Evolutionary conservation across 2,888 invertebrate species (phyloP), one percentile per base, ranked within the genome.

Genomic region (Ophion ellenae): DNA sequence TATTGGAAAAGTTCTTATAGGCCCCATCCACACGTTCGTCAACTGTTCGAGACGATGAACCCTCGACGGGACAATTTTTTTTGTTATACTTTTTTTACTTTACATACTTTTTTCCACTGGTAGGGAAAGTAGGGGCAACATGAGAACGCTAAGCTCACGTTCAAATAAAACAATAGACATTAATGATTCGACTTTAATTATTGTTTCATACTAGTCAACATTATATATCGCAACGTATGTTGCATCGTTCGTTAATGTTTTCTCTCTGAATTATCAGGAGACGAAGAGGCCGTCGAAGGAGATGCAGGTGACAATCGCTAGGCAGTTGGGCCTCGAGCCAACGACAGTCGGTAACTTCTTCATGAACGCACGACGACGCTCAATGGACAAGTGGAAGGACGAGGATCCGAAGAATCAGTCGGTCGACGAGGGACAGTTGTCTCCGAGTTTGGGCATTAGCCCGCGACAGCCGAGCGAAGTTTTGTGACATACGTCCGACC

Each of bases 331-430:
- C 87, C 95, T 99, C 89, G 99, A 99, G 94, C 99, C 99, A 78
- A 99, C 99, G 79, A 99, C 99, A 14, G 99, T 99, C 84, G 99
- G 99, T 74, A 99, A 99, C 94, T 99, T 99, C 96, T 99, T 99
- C 95, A 99, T 99, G 99, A 99, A 99, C 95, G 99, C 99, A n/a
- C 96, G 99, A 85, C 96, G 99, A 90, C 96, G 99, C 89, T 98
- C 98, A 3, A 98, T 98, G 98, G 99, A 99, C 95, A 99, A 99
- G 93, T 99, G 99, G 99, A 97, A 98, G 94, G 99, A 99, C 93
- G 98, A 99, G 92, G 98, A 97, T 90, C 97, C 97, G 77, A 96
- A 96, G 89, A 94, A 95, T 87, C 94, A 94, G 73, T 92, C 95
- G 85, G 92, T 94, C 83, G 94, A 94, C 88, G 94, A 94, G 84